phyloP scores from a whole-genome alignment of 2,113 vertebrate genomes.

The Cacatua alba region DNA sequence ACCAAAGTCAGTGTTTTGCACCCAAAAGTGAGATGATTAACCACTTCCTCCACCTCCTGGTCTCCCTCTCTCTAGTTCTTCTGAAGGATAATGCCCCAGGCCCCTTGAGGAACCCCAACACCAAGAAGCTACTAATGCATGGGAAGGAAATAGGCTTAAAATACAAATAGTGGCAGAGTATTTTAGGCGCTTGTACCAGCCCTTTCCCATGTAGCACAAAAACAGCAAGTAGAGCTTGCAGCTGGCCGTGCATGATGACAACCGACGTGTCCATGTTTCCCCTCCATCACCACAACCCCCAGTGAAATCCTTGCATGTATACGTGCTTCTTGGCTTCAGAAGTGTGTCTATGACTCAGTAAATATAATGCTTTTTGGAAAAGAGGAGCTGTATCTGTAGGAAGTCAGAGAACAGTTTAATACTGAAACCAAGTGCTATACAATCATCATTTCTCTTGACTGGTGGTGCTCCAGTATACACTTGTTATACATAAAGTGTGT shows the following conservation, averaged over 20 bases:
- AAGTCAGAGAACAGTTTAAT: not conserved
- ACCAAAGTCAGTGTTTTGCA: not conserved
- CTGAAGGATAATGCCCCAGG: not conserved
- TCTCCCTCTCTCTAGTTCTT: not conserved
- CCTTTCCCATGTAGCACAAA: not conserved
- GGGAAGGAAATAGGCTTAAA: not conserved
- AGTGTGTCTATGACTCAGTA: not conserved
- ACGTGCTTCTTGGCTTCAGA: not conserved
- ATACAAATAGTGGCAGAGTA: not conserved
- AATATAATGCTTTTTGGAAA: not conserved
- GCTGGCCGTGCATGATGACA: not conserved
- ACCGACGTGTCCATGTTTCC: too few species aligned
- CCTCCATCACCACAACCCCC: not conserved
- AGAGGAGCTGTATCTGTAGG: not conserved
- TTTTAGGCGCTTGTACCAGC: not conserved
- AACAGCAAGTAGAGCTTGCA: not conserved
- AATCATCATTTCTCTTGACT: not conserved
- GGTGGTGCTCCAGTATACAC: not conserved
- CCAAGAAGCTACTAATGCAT: not conserved
- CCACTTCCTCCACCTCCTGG: not conserved
- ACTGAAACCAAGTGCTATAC: not conserved
- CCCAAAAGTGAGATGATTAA: not conserved
- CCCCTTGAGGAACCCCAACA: not conserved
- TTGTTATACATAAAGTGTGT: not conserved
- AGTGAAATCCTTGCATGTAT: not conserved